Percentiles rank a stretch among this genome's conserved stretches.
phyloP scores from a whole-genome alignment of 1,140 invertebrate genomes.

The Drosophila carrolli region DNA sequence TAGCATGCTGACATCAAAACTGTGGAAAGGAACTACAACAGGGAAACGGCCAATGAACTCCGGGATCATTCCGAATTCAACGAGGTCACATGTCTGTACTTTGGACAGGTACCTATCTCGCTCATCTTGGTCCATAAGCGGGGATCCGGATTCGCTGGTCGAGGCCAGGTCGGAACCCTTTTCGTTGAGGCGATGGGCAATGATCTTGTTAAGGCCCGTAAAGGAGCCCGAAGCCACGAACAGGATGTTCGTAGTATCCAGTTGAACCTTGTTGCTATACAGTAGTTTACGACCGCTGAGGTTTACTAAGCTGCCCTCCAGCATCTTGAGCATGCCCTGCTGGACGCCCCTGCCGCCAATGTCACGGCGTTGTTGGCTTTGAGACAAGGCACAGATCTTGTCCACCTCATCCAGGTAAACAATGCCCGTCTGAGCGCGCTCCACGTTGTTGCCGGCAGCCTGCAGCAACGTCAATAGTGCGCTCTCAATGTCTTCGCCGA shows the following conservation, averaged over 20 bases:
- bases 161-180: slow-evolving; percentile 96
- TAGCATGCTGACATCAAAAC: slow-evolving; percentile 94
- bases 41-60: slow-evolving; percentile 99
- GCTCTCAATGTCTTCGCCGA: slow-evolving; percentile 99
- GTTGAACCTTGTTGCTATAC: slow-evolving; percentile 96
- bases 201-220: slow-evolving; percentile 97
- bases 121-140: slow-evolving; percentile 88
- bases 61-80: slow-evolving; percentile 99
- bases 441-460: slow-evolving; percentile 98
- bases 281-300: slow-evolving; percentile 98
- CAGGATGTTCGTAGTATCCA: slow-evolving; percentile 99
- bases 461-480: slow-evolving; percentile 98
- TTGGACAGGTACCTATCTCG: slow-evolving; percentile 92
- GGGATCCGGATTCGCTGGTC: slow-evolving; percentile 86
- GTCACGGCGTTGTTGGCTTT: slow-evolving; percentile 97
- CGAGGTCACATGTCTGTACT: slow-evolving; percentile 98
- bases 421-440: slow-evolving; percentile 98
- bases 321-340: slow-evolving; percentile 99
- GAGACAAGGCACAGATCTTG: slow-evolving; percentile 99
- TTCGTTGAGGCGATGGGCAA: slow-evolving; percentile 96
- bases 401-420: slow-evolving; percentile 99
- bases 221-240: slow-evolving; percentile 99
- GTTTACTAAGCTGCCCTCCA: slow-evolving; percentile 99
- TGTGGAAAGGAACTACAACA: slow-evolving; percentile 98
- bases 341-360: slow-evolving; percentile 99